Conservation (phyloP, 2,113 vertebrate species). For the Gymnogyps californianus region DNA sequence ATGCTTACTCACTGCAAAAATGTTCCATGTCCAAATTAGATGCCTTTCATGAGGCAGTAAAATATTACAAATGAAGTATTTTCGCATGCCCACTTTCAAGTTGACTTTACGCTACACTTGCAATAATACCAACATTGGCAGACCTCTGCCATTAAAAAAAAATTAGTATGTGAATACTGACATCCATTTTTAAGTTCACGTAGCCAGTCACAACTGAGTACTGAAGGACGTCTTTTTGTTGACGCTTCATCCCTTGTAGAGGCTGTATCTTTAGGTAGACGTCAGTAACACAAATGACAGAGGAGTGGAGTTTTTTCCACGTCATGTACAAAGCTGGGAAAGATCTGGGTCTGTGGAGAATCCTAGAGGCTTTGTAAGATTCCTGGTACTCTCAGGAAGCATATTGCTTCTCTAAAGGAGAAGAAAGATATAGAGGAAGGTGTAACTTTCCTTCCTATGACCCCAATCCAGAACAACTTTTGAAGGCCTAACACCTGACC, state of each 20-base stretch:
- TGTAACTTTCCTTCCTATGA: background rate
- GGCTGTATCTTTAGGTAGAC: background rate
- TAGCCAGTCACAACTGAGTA: background rate
- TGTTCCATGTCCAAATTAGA: background rate
- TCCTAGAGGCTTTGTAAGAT: background rate
- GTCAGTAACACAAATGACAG: background rate
- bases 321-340: accelerated
- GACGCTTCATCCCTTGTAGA: accelerated
- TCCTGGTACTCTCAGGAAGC: background rate
- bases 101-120: background rate
- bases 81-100: background rate
- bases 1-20: background rate
- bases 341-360: background rate
- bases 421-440: background rate
- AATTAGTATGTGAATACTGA: background rate
- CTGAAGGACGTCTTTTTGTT: background rate
- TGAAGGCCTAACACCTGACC: background rate
- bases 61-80: background rate
- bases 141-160: background rate
- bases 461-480: background rate
- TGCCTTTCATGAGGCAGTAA: background rate
- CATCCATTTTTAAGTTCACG: background rate
- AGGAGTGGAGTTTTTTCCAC: background rate
- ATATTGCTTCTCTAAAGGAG: background rate
- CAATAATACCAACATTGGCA: background rate